Base-by-base conservation (phyloP, 2,888 invertebrate genomes). In the Capitulum mitella region DNA sequence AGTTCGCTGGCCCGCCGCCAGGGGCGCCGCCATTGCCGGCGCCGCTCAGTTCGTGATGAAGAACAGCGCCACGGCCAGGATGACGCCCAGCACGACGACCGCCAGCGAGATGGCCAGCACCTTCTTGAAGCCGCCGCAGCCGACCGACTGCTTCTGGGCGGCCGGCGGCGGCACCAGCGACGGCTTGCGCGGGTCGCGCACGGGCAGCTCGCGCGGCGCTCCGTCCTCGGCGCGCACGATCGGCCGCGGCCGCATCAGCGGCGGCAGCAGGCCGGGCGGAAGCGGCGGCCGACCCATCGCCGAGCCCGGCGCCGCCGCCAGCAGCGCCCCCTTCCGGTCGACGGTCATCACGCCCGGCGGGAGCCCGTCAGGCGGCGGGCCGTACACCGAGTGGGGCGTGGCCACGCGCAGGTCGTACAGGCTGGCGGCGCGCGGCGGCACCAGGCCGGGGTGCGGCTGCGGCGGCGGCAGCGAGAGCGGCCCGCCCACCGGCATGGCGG, bases 141-240 rank as follows among this genome's bases (percentile, higher is more conserved):
- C 12, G 37, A 40, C 37, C 10, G 37, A 26, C 10, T 14, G 26
- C 26, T 70, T 70, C 40, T 40, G 70, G 26, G 8, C 37, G 3
- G 64, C 14, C 64, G 40, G 8, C 70, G 37, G 32, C 76, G 76
- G 76, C 29, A 46, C 76, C 46, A 48, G 76, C 46, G 46, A 76
- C 43, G 46, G 46, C 58, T 78, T 79, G 29, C 51, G 51, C 54
- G 48, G 51, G 8, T 79, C 79, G 8, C 80, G 76, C 40, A 78
- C 74, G 22, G 80, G 80, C 54, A 80, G 64, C 29, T 76, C 51
- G 12, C 74, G 58, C 32, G 80, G 58, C 43, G 79, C 46, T 29
- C 80, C 80, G 77, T 79, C 78, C 78, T 80, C 80, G 43, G 64
- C 64, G 10, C 32, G 22, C 29, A 80, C 80, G 26, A 79, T 77